These are phyloP conservation scores for Luscinia megarhynchos DNA, from an alignment of 2,797 vertebrate genomes.

Conservation along the genomic window DNA sequence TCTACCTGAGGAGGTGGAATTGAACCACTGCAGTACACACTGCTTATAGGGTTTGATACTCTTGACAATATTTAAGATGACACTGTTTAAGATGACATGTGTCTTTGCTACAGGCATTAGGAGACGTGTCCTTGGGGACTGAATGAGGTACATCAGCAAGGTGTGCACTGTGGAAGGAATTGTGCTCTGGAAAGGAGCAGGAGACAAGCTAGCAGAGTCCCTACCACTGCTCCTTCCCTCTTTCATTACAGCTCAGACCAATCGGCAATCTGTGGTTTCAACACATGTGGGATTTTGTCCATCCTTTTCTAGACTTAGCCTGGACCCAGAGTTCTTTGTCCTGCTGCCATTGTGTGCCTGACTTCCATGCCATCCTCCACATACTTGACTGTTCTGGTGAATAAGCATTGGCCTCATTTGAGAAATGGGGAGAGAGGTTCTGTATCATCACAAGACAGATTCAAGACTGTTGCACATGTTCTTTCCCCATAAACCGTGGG, in stretches of 20 bases:
- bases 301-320: not conserved
- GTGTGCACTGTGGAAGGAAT: not conserved
- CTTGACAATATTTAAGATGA: not conserved
- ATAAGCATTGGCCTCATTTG: not conserved
- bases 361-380: not conserved
- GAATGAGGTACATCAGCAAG: not conserved
- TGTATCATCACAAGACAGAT: not conserved
- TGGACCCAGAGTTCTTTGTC: not conserved
- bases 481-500: not conserved
- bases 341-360: not conserved
- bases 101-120: not conserved
- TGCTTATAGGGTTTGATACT: not conserved
- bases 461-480: not conserved
- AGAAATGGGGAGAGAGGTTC: not conserved
- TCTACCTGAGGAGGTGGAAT: fast-evolving
- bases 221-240: not conserved
- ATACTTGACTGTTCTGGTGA: not conserved
- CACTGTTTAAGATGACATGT: not conserved
- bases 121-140: not conserved
- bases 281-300: not conserved
- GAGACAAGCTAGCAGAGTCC: not conserved
- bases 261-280: not conserved
- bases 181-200: not conserved
- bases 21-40: not conserved
- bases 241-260: not conserved